phyloP scores from a whole-genome alignment of 1,140 invertebrate species.

The Hestina assimilis region DNA sequence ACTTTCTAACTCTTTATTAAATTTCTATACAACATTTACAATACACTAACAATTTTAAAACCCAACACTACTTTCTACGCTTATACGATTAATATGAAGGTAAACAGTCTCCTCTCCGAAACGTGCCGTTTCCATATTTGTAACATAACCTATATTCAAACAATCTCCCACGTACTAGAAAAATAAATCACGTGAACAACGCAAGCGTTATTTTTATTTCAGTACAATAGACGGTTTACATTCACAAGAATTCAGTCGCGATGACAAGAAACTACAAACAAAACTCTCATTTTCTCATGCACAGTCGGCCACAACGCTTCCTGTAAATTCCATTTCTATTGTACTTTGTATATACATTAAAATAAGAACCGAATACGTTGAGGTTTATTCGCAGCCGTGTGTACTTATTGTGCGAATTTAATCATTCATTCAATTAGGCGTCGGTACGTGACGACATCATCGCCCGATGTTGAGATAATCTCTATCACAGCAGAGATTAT shows the following conservation, averaged over 20 bases:
- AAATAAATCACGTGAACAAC: not conserved
- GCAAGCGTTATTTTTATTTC: not conserved
- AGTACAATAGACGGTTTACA: not conserved
- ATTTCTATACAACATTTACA: too few relatives aligned
- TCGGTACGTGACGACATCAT: too few relatives aligned
- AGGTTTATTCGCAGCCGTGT: not conserved
- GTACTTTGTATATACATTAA: not conserved
- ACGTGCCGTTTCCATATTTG: not conserved
- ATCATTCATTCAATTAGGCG: conserved; percentile 27
- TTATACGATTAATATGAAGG: too few relatives aligned
- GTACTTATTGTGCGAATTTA: conserved; percentile 16
- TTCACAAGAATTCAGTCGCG: not conserved
- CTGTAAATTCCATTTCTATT: conserved; percentile 1
- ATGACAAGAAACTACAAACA: not conserved
- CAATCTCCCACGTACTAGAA: not conserved
- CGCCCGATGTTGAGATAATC: too few relatives aligned
- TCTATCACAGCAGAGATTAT: too few relatives aligned
- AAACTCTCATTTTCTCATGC: not conserved
- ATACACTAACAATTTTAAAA: too few relatives aligned
- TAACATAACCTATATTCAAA: not conserved
- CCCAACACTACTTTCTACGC: too few relatives aligned
- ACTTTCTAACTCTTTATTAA: too few relatives aligned
- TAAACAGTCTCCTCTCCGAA: too few relatives aligned
- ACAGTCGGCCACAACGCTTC: not conserved
- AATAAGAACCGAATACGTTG: not conserved